Conservation (phyloP, 2,113 vertebrate genomes). For the Pedionomus torquatus region DNA sequence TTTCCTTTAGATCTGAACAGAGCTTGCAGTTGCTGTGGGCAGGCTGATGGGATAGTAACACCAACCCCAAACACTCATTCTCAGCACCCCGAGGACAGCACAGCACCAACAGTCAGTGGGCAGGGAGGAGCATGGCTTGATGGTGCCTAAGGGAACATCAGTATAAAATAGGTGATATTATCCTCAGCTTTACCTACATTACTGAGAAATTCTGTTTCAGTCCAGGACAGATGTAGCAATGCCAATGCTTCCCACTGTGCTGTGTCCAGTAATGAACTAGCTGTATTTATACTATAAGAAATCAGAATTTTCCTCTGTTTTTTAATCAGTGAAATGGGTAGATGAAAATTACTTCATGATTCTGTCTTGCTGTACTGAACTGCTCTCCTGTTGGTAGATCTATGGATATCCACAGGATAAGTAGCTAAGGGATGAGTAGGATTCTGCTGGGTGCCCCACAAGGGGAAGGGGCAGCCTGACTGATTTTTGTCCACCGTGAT, state of each 20-base stretch:
- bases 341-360: accelerated
- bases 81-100: background rate
- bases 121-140: no score
- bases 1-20: background rate
- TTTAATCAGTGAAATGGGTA: background rate
- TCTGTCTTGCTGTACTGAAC: background rate
- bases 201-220: background rate
- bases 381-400: background rate
- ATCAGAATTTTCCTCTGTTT: background rate
- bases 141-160: no score
- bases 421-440: background rate
- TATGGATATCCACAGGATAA: accelerated
- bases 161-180: background rate
- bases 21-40: background rate
- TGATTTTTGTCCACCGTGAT: accelerated
- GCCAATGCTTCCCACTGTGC: background rate
- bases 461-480: accelerated
- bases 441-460: background rate
- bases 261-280: accelerated
- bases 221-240: background rate
- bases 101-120: accelerated
- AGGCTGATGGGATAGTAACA: background rate
- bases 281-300: background rate
- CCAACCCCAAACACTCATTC: accelerated
- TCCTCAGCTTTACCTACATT: background rate